Conservation (phyloP, 2,888 invertebrate species). For the Nysson spinosus region DNA sequence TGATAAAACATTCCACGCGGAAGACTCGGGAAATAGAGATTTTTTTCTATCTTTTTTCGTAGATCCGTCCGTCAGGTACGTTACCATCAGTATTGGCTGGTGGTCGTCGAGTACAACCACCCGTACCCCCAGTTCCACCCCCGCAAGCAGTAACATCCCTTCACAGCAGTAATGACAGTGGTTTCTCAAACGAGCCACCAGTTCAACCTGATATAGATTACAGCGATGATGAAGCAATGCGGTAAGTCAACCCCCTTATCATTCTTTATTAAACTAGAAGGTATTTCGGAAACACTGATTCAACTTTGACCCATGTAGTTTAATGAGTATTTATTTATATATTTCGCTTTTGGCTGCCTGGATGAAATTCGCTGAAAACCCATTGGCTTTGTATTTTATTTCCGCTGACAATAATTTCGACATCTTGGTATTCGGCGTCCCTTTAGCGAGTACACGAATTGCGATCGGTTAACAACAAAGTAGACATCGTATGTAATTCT, state of each 20-base stretch:
- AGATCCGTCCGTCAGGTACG: slow-evolving; percentile 77
- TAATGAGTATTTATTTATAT: slow-evolving; percentile 21
- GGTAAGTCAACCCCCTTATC: slow-evolving; percentile 77
- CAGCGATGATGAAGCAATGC: slow-evolving; percentile 91
- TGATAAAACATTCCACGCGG: too few relatives aligned
- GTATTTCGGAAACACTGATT: slow-evolving; percentile 23
- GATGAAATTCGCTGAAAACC: too few relatives aligned
- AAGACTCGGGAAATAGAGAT: neutral
- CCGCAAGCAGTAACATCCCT: slow-evolving; percentile 81
- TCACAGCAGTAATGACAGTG: slow-evolving; percentile 94
- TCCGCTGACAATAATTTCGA: slow-evolving; percentile 19
- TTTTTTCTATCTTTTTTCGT: slow-evolving; percentile 11
- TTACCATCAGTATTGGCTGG: slow-evolving; percentile 74
- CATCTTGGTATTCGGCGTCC: slow-evolving; percentile 20
- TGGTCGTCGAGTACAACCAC: slow-evolving; percentile 77
- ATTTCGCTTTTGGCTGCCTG: slow-evolving; percentile 38
- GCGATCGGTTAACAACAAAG: neutral
- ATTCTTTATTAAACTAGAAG: slow-evolving; percentile 1
- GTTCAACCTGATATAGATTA: slow-evolving; percentile 94
- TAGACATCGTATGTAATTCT: slow-evolving; percentile 12
- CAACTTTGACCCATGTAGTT: slow-evolving; percentile 20
- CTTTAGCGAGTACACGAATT: slow-evolving; percentile 9
- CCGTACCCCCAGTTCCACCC: slow-evolving; percentile 75
- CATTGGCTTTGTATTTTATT: slow-evolving; percentile 34
- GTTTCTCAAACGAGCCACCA: slow-evolving; percentile 93